Evolutionary conservation across 1,140 invertebrate genomes (phyloP).

Genomic region (Semibalanus balanoides): DNA sequence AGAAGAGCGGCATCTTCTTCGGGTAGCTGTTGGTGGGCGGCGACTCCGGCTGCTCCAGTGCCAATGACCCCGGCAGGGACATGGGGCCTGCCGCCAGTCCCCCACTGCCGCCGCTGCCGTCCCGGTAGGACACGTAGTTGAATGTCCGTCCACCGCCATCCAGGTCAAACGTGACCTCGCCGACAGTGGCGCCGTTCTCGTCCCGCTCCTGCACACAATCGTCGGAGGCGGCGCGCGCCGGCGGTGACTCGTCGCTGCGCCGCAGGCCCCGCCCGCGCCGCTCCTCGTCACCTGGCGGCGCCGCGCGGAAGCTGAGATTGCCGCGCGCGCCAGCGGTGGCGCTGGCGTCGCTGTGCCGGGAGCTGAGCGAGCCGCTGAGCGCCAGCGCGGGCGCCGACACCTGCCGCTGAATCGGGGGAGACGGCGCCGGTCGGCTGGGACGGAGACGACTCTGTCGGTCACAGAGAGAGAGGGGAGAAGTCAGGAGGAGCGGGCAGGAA

Average conservation of each 20-base stretch:
- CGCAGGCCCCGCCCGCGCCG: background rate
- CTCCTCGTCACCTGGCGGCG: background rate
- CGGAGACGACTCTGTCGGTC: background rate
- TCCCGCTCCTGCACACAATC: background rate
- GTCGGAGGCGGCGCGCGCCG: no score
- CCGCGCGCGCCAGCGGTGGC: background rate
- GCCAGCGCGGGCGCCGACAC: background rate
- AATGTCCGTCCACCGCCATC: background rate
- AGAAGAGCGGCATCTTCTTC: slow-evolving; percentile 7
- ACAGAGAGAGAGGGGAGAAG: background rate
- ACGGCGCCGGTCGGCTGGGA: background rate
- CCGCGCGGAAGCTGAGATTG: background rate
- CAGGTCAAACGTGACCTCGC: background rate
- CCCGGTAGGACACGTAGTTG: background rate
- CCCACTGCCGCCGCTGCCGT: background rate
- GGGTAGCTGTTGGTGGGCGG: background rate
- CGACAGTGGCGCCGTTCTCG: background rate
- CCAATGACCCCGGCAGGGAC: background rate
- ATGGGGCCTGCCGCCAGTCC: background rate
- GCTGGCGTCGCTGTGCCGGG: background rate
- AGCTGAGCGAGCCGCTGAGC: background rate
- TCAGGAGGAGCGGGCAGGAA: no score
- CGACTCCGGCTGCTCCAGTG: background rate
- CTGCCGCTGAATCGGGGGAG: background rate
- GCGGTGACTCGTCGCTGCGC: background rate